A percentile compares a stretch with the other conserved stretches of the same genome.
Conservation (phyloP, 2,113 vertebrate genomes). For the Acrocephalus kingi region DNA sequence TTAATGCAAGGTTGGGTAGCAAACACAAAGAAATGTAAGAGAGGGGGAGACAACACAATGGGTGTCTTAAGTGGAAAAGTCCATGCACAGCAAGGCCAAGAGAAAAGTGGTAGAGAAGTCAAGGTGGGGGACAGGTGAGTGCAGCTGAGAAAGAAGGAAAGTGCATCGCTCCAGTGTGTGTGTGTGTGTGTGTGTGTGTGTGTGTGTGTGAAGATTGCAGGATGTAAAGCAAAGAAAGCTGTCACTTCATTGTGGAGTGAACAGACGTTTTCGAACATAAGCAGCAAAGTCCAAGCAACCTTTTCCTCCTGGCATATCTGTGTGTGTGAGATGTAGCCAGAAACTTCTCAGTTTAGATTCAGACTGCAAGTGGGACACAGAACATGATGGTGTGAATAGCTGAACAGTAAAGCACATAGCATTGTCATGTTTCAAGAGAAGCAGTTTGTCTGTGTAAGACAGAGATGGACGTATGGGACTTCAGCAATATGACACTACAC, state of each 20-base stretch:
- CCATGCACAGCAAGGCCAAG: too few species aligned
- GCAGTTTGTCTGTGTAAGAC: neutral
- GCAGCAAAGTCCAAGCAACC: accelerated
- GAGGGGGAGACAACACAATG: too few species aligned
- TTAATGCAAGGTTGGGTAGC: too few species aligned
- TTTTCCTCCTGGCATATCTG: neutral
- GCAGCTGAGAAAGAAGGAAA: too few species aligned
- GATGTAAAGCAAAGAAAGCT: neutral
- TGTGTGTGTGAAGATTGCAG: neutral
- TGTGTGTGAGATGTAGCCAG: neutral
- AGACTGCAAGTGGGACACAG: neutral
- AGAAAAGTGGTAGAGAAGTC: too few species aligned
- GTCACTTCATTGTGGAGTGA: neutral
- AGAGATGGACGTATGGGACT: neutral
- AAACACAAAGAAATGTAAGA: too few species aligned
- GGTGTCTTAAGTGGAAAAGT: too few species aligned
- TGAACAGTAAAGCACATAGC: neutral
- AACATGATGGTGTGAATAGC: accelerated
- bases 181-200: neutral
- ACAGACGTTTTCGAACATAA: neutral
- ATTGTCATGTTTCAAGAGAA: neutral
- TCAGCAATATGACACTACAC: accelerated
- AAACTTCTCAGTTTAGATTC: accelerated
- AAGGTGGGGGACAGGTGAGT: too few species aligned
- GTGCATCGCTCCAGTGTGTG: too few species aligned